These are phyloP conservation scores for Eugnorisma glareosa DNA, from an alignment of 2,888 invertebrate species.

Conservation along the genomic window DNA sequence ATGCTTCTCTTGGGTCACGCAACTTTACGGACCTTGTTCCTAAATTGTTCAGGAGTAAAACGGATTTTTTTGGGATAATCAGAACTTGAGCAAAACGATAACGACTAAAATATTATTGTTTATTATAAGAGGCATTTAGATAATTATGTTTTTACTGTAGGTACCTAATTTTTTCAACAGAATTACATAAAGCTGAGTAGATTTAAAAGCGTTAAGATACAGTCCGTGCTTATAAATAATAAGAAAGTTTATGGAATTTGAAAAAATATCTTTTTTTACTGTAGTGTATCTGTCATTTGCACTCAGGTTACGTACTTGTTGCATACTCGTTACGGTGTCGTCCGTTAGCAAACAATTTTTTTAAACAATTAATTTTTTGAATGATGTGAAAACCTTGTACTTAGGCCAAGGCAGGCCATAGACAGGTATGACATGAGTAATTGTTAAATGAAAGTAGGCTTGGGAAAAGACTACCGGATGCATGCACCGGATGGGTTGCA, in stretches of 20 bases:
- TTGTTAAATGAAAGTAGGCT: too few species aligned
- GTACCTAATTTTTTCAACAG: not conserved
- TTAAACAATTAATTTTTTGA: too few species aligned
- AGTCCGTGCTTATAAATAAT: not conserved
- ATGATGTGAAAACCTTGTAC: too few species aligned
- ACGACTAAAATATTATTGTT: not conserved
- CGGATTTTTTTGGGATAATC: not conserved
- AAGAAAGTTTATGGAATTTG: not conserved
- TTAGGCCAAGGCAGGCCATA: too few species aligned
- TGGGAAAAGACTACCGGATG: too few species aligned
- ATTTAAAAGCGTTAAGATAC: not conserved
- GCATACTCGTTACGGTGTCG: too few species aligned
- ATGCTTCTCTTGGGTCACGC: not conserved
- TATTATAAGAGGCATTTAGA: too few species aligned
- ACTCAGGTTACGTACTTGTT: too few species aligned
- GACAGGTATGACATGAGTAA: too few species aligned
- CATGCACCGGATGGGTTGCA: not conserved
- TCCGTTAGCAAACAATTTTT: too few species aligned
- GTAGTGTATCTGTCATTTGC: too few species aligned
- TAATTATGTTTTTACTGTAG: not conserved
- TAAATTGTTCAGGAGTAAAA: not conserved
- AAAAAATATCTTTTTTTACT: not conserved
- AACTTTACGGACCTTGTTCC: not conserved
- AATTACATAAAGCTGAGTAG: not conserved
- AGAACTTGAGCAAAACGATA: not conserved